Conservation (phyloP, 2,888 invertebrate species). For the Drosophila prolongata region DNA sequence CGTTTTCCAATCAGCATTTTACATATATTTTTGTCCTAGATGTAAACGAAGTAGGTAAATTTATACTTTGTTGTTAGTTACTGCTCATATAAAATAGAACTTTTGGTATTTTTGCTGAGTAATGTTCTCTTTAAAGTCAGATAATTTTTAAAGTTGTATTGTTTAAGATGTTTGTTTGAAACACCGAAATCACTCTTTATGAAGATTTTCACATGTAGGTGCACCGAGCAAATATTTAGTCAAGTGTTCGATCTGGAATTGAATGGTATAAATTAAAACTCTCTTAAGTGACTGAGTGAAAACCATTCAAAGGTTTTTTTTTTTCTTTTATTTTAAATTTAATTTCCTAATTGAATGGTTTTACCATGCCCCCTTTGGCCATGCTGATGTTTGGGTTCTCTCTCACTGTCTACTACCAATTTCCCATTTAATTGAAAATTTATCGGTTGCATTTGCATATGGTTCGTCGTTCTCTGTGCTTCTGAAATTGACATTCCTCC, state of each 20-base stretch:
- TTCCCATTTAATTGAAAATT: slow-evolving; percentile 76
- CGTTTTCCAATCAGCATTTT: slow-evolving; percentile 2
- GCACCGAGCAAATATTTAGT: slow-evolving; percentile 30
- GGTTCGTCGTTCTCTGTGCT: slow-evolving; percentile 1
- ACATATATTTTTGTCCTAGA: not conserved
- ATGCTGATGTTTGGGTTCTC: slow-evolving; percentile 42
- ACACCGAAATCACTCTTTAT: not conserved
- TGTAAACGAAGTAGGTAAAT: too few relatives aligned
- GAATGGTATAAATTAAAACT: slow-evolving; percentile 14
- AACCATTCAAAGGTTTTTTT: slow-evolving; percentile 44
- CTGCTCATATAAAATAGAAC: too few relatives aligned
- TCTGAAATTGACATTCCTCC: slow-evolving; percentile 26
- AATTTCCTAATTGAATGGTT: slow-evolving; percentile 70
- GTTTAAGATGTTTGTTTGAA: too few relatives aligned
- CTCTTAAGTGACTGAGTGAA: slow-evolving; percentile 5
- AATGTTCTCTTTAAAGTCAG: too few relatives aligned
- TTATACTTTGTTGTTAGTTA: too few relatives aligned
- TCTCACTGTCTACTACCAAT: slow-evolving; percentile 22
- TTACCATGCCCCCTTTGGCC: not conserved
- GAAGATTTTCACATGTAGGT: not conserved
- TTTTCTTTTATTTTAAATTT: slow-evolving; percentile 50
- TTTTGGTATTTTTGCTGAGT: too few relatives aligned
- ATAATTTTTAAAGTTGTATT: too few relatives aligned
- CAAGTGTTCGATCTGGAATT: slow-evolving; percentile 23
- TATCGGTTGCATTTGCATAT: slow-evolving; percentile 76